Evolutionary conservation across 2,113 vertebrate genomes (phyloP).

Genomic region (Oncorhynchus mykiss): DNA sequence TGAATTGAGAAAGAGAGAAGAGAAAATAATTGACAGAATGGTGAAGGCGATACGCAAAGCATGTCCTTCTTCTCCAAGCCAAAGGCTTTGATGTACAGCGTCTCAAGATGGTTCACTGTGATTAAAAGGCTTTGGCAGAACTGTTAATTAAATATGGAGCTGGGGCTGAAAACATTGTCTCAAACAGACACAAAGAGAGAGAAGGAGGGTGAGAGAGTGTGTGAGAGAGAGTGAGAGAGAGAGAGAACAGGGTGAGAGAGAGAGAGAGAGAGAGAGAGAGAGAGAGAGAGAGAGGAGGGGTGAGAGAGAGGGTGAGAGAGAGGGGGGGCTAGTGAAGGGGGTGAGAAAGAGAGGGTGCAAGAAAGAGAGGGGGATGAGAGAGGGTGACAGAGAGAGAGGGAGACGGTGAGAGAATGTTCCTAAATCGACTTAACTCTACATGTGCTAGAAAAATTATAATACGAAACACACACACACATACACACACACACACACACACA

Average conservation of each 20-base stretch:
- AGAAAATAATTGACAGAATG: neutral
- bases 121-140: conserved; percentile 65
- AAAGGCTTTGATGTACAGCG: conserved; percentile 26
- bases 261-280: no score
- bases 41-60: conserved; percentile 3
- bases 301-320: neutral
- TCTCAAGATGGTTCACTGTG: conserved; percentile 55
- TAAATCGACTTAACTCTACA: neutral
- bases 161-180: conserved; percentile 22
- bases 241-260: neutral
- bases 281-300: accelerated
- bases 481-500: no score
- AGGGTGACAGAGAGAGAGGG: no score
- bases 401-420: neutral
- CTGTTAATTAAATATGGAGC: conserved; percentile 67
- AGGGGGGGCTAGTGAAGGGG: neutral
- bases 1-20: no score
- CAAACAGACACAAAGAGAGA: neutral
- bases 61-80: neutral
- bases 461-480: no score
- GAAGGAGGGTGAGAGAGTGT: neutral
- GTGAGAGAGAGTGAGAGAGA: no score
- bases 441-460: neutral
- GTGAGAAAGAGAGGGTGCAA: no score
- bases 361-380: no score